Conservation (phyloP, 2,888 invertebrate species). For the Rosalia funebris region DNA sequence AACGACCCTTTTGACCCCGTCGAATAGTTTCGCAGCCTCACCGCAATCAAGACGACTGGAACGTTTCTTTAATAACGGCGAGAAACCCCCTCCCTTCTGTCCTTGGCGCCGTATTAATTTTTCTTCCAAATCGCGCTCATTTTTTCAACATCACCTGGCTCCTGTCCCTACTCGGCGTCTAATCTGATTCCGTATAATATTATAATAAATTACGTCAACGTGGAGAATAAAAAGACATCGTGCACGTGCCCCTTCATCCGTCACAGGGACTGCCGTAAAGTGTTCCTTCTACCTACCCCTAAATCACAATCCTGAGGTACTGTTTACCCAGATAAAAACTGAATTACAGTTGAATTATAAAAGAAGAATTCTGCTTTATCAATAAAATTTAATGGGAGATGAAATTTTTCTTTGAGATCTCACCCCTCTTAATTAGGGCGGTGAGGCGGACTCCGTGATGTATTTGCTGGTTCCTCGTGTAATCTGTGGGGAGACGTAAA, state of each 20-base stretch:
- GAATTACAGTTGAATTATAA: constrained; percentile 36
- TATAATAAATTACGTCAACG: constrained; percentile 47
- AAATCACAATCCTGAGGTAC: constrained; percentile 37
- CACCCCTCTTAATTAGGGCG: constrained; percentile 10
- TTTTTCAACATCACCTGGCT: constrained; percentile 42
- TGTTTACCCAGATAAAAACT: constrained; percentile 43
- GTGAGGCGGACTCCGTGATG: too few species aligned
- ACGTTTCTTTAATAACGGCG: background rate
- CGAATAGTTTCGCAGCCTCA: background rate
- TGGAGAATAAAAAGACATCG: constrained; percentile 32
- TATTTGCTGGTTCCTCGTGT: background rate
- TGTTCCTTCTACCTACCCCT: constrained; percentile 30
- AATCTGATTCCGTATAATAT: constrained; percentile 48
- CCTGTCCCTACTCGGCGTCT: constrained; percentile 34
- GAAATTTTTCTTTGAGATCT: constrained; percentile 24
- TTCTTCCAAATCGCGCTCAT: constrained; percentile 11
- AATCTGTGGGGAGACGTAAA: background rate
- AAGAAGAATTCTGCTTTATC: constrained; percentile 9
- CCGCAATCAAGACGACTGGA: background rate
- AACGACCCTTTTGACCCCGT: background rate
- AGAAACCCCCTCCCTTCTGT: background rate
- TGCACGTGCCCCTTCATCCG: constrained; percentile 43
- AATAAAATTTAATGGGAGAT: constrained; percentile 28
- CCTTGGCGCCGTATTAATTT: constrained; percentile 6
- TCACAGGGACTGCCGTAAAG: constrained; percentile 34